Evolutionary conservation across 1,140 invertebrate species (phyloP).

Genomic region (Aleiodes sp.): DNA sequence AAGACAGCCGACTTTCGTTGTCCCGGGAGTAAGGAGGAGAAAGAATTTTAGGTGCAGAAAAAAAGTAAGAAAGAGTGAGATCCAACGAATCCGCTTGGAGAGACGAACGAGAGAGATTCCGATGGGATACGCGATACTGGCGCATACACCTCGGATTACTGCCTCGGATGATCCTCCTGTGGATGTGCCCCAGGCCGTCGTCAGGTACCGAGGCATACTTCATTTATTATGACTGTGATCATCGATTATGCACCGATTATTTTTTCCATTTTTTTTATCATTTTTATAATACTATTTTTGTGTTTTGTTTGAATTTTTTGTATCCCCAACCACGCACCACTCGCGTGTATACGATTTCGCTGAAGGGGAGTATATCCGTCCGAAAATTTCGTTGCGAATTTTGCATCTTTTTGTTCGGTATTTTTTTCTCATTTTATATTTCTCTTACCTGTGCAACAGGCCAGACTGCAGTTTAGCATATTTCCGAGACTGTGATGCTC

Average conservation of each 20-base stretch:
- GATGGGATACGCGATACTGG: slow-evolving; percentile 64
- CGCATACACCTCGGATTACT: slow-evolving; percentile 64
- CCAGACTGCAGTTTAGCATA: slow-evolving; percentile 19
- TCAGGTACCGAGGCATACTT: slow-evolving; percentile 64
- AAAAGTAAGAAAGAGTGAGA: slow-evolving; percentile 43
- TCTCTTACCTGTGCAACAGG: background rate
- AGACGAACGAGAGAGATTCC: slow-evolving; percentile 53
- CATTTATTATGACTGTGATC: slow-evolving; percentile 66
- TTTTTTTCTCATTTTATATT: background rate
- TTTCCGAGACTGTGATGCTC: background rate
- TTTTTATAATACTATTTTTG: slow-evolving; percentile 31
- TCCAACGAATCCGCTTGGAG: slow-evolving; percentile 5
- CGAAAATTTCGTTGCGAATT: slow-evolving; percentile 29
- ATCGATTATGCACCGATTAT: slow-evolving; percentile 63
- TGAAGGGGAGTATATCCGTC: slow-evolving; percentile 16
- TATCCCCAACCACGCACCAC: background rate
- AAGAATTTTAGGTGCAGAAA: slow-evolving; percentile 1
- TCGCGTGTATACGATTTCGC: slow-evolving; percentile 4
- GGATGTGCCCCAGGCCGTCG: slow-evolving; percentile 57
- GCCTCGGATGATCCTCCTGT: slow-evolving; percentile 59
- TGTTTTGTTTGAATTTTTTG: no score
- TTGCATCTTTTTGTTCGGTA: slow-evolving; percentile 12
- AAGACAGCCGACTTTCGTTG: slow-evolving; percentile 28
- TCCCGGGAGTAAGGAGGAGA: background rate
- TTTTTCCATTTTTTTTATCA: slow-evolving; percentile 36